Conservation (phyloP, 1,140 invertebrate genomes). For the Macrobrachium nipponense region DNA sequence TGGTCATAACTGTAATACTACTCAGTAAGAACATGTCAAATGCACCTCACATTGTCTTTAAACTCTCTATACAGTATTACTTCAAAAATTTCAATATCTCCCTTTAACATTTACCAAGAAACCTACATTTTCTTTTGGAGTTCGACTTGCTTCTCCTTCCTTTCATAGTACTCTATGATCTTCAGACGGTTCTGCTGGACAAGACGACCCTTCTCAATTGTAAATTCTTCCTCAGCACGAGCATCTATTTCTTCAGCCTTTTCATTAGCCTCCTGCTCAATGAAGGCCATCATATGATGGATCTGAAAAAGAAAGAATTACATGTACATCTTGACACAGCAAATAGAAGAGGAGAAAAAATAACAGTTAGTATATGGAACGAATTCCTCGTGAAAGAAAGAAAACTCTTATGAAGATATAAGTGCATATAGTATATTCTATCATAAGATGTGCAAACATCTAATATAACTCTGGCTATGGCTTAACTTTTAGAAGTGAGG, state of each 20-base stretch:
- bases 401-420: too few relatives aligned
- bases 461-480: too few relatives aligned
- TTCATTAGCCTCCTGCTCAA: constrained; percentile 99
- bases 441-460: too few relatives aligned
- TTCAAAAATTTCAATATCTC: background rate
- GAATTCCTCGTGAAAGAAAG: too few relatives aligned
- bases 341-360: too few relatives aligned
- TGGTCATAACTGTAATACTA: too few relatives aligned
- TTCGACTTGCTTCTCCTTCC: constrained; percentile 99
- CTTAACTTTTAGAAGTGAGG: too few relatives aligned
- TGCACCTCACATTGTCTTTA: too few relatives aligned
- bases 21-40: too few relatives aligned
- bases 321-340: background rate
- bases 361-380: too few relatives aligned
- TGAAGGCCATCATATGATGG: constrained; percentile 99
- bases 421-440: too few relatives aligned
- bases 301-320: constrained; percentile 77
- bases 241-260: constrained; percentile 99
- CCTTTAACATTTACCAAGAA: background rate
- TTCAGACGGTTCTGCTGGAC: constrained; percentile 98
- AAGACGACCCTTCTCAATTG: constrained; percentile 98
- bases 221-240: constrained; percentile 99
- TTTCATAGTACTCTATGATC: constrained; percentile 99
- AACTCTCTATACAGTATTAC: too few relatives aligned
- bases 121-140: constrained; percentile 98